Evolutionary conservation across 2,113 vertebrate genomes (phyloP).

Genomic region (Cinclus mexicanus): DNA sequence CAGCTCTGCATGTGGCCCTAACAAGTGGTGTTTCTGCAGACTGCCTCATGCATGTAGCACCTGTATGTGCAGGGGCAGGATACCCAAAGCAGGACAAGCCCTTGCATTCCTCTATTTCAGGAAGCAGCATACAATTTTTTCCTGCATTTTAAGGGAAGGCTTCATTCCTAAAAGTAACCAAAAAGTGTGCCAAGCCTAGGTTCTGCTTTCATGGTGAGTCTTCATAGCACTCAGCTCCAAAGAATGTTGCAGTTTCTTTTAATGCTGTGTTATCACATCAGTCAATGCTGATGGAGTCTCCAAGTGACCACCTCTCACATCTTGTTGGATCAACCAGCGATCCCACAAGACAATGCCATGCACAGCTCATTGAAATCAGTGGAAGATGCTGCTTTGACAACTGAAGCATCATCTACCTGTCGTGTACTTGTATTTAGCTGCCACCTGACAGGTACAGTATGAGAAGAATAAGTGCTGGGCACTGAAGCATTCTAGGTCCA

Average conservation of each 20-base stretch:
- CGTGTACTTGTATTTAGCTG: conserved; percentile 48
- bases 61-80: not conserved
- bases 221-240: not conserved
- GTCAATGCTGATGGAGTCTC: conserved; percentile 34
- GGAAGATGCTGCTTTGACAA: conserved; percentile 60
- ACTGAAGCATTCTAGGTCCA: not conserved
- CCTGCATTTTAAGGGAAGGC: not conserved
- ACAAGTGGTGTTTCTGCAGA: not conserved
- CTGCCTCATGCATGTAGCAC: not conserved
- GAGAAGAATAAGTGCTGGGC: not conserved
- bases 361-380: conserved; percentile 41
- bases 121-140: not conserved
- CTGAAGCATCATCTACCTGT: conserved; percentile 42
- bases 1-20: not conserved
- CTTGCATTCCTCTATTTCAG: not conserved
- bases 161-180: not conserved
- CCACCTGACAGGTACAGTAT: conserved; percentile 66
- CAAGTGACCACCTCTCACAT: conserved; percentile 29
- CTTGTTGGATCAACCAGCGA: conserved; percentile 55
- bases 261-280: not conserved
- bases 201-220: not conserved
- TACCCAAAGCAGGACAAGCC: not conserved
- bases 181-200: not conserved
- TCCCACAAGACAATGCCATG: conserved; percentile 52
- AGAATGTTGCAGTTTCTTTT: not conserved